Evolutionary conservation across 2,113 vertebrate genomes (phyloP).

Genomic region (Myanophis thanlyinensis): DNA sequence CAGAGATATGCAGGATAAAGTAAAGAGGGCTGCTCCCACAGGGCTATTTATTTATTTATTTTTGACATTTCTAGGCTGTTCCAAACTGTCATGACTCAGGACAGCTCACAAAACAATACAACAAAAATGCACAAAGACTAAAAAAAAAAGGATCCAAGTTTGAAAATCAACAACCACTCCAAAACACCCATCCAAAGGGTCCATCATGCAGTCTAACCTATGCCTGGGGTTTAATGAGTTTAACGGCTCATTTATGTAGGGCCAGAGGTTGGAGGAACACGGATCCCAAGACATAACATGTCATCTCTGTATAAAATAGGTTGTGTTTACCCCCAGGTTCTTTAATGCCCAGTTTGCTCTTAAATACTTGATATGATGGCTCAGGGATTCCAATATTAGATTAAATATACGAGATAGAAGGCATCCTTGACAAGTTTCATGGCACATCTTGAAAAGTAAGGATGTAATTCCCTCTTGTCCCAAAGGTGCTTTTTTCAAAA

Average conservation of each 20-base stretch:
- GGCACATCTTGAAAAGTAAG: neutral
- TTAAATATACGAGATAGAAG: neutral
- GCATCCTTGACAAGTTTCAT: neutral
- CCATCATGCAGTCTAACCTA: neutral
- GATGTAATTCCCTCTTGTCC: neutral
- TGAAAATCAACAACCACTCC: neutral
- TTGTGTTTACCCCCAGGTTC: neutral
- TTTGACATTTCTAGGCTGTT: neutral
- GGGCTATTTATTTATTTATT: neutral
- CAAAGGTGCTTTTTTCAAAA: neutral
- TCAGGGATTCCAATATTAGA: neutral
- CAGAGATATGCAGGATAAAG: neutral
- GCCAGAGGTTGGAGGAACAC: neutral
- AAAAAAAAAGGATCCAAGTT: neutral
- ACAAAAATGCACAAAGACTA: neutral
- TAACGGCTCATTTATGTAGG: neutral
- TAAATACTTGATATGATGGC: neutral
- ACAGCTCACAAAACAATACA: neutral
- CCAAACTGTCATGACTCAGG: neutral
- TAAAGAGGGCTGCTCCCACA: neutral
- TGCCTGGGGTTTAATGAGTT: neutral
- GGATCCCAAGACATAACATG: neutral
- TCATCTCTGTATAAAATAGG: neutral
- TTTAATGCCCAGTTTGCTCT: neutral
- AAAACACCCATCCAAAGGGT: neutral